A percentile compares a stretch with the other conserved stretches of the same genome.
These are phyloP conservation scores for Epizoanthus stellaris DNA, from an alignment of 92 coral and sea anemone species.

Conservation along the genomic window DNA sequence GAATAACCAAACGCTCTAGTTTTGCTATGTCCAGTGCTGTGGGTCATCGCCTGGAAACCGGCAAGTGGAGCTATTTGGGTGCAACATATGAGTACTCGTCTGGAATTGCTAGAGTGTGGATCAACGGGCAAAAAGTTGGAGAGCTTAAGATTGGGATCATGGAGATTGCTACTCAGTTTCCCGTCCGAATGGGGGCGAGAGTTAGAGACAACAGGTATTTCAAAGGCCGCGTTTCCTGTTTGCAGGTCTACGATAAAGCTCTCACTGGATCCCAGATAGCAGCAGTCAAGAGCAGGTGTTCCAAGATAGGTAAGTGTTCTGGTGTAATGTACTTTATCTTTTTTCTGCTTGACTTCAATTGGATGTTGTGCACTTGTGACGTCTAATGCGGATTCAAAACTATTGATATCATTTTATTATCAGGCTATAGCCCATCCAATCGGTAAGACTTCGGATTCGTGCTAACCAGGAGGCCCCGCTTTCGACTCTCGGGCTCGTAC, in stretches of 20 bases:
- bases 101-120: slow-evolving; percentile 17
- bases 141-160: neutral
- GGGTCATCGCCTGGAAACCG: neutral
- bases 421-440: too few relatives aligned
- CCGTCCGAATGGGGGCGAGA: slow-evolving; percentile 18
- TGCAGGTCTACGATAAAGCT: slow-evolving; percentile 21
- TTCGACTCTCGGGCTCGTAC: too few relatives aligned
- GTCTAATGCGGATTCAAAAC: too few relatives aligned
- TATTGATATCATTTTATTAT: too few relatives aligned
- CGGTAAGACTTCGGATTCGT: too few relatives aligned
- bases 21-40: neutral
- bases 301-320: slow-evolving; percentile 6
- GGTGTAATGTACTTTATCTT: too few relatives aligned
- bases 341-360: too few relatives aligned
- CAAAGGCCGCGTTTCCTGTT: slow-evolving; percentile 12
- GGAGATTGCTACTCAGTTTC: slow-evolving; percentile 22
- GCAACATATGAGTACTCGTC: slow-evolving; percentile 10
- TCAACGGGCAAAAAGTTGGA: neutral
- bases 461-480: too few relatives aligned
- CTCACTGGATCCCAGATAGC: slow-evolving; percentile 9
- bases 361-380: too few relatives aligned
- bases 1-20: neutral
- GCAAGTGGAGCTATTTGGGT: slow-evolving; percentile 10
- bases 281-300: slow-evolving; percentile 4
- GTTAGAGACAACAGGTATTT: neutral